phyloP scores from a whole-genome alignment of 1,140 invertebrate genomes.

The Drosophila pseudoananassae region DNA sequence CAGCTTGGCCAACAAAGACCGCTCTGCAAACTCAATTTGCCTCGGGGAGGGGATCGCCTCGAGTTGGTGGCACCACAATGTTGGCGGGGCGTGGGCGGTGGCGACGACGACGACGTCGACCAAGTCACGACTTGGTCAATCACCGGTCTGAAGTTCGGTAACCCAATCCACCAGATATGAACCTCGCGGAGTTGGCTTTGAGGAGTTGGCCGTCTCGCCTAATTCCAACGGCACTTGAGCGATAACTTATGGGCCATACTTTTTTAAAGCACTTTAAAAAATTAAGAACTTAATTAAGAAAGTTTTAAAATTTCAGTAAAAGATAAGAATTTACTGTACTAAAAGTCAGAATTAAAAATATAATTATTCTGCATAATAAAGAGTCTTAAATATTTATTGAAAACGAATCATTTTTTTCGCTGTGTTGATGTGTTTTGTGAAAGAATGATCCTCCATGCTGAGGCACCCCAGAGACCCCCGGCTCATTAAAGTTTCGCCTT shows the following conservation, averaged over 20 bases:
- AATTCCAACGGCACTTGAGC: slow-evolving; percentile 21
- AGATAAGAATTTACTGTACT: no score
- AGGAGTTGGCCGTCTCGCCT: slow-evolving; percentile 21
- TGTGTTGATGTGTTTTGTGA: slow-evolving; percentile 4
- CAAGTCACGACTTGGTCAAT: slow-evolving; percentile 55
- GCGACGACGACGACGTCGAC: not conserved
- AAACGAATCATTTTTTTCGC: slow-evolving; percentile 25
- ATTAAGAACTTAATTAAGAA: no score
- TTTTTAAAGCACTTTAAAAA: not conserved
- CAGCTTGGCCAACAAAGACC: slow-evolving; percentile 30
- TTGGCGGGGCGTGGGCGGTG: slow-evolving; percentile 22
- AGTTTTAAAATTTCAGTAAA: not conserved
- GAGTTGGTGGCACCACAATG: slow-evolving; percentile 20
- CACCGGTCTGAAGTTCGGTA: not conserved
- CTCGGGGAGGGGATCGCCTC: not conserved
- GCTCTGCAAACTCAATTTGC: slow-evolving; percentile 64
- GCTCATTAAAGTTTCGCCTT: slow-evolving; percentile 68
- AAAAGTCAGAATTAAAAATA: no score
- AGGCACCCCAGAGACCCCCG: not conserved
- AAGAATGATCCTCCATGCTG: slow-evolving; percentile 22
- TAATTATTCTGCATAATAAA: no score
- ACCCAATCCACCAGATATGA: slow-evolving; percentile 3
- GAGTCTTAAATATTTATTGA: no score
- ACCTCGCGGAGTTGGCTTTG: not conserved
- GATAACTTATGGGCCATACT: slow-evolving; percentile 5